Conservation (phyloP, 2,113 vertebrate species). For the Scomber colias region DNA sequence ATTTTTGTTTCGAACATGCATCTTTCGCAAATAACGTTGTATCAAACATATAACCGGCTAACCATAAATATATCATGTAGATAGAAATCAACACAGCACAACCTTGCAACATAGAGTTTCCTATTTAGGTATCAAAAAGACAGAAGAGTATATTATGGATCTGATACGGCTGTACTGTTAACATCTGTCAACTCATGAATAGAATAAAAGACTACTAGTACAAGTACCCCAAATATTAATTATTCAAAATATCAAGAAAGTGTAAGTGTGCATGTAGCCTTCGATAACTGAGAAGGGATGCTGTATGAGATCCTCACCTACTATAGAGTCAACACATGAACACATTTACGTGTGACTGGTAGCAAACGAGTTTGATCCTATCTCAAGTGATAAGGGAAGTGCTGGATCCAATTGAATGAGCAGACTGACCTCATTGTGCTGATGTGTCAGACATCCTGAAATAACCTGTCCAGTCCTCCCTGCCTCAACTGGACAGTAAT, state of each 20-base stretch:
- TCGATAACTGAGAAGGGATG: background rate
- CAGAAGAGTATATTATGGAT: background rate
- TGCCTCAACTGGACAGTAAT: slow-evolving; percentile 55
- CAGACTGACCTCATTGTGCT: slow-evolving; percentile 56
- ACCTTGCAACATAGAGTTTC: background rate
- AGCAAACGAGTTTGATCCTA: slow-evolving; percentile 23
- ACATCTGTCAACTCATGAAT: background rate
- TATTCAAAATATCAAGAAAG: background rate
- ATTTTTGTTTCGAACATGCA: background rate
- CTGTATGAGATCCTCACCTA: slow-evolving; percentile 1
- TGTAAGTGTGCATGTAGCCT: background rate
- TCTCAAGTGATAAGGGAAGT: slow-evolving; percentile 38
- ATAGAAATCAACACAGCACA: background rate
- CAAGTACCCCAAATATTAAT: too few relatives aligned
- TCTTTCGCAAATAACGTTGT: background rate
- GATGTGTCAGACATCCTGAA: slow-evolving; percentile 70
- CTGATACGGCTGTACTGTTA: background rate
- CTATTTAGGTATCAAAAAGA: background rate
- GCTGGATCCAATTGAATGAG: slow-evolving; percentile 56
- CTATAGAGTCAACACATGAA: background rate
- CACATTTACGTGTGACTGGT: slow-evolving; percentile 17
- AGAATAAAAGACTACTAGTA: background rate
- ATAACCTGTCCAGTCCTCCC: slow-evolving; percentile 58
- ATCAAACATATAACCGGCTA: background rate
- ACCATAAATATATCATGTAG: too few relatives aligned